A percentile compares a stretch with the other conserved stretches of the same genome.
These are phyloP conservation scores for Bolborhynchus lineola DNA, from an alignment of 2,113 vertebrate genomes.

Conservation along the genomic window DNA sequence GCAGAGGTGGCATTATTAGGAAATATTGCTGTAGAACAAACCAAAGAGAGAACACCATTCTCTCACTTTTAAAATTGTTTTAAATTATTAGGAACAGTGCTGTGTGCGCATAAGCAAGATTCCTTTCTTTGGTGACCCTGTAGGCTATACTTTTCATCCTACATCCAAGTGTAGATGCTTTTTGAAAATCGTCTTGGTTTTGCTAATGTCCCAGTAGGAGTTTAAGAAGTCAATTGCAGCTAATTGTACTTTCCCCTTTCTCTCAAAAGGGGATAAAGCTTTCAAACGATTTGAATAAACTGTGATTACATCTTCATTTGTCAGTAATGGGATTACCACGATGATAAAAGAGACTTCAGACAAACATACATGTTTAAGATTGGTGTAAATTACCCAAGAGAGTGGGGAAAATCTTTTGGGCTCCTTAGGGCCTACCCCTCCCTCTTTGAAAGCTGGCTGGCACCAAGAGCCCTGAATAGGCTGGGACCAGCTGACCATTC, in stretches of 20 bases:
- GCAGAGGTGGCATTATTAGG: neutral
- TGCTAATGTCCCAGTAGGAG: conserved; percentile 54
- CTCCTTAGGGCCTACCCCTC: conserved; percentile 27
- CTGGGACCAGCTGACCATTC: conserved; percentile 66
- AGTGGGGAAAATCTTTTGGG: conserved; percentile 49
- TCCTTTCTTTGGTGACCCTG: neutral
- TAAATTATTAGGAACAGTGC: neutral
- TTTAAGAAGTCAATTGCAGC: conserved; percentile 72
- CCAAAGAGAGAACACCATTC: neutral
- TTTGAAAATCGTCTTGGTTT: neutral
- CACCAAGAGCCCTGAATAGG: conserved; percentile 65
- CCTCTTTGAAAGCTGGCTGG: conserved; percentile 46
- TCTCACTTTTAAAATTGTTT: neutral
- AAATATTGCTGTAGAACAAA: neutral
- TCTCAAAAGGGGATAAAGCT: conserved; percentile 73
- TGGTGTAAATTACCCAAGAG: conserved; percentile 78
- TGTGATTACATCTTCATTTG: conserved; percentile 87
- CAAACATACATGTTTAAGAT: conserved; percentile 76
- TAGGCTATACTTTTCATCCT: neutral
- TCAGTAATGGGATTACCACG: conserved; percentile 86
- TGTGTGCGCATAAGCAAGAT: neutral
- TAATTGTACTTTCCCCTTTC: conserved; percentile 70
- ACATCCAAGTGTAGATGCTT: neutral
- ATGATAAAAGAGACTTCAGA: conserved; percentile 73
- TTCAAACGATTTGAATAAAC: conserved; percentile 77